phyloP scores from a whole-genome alignment of 2,113 vertebrate species.

The Litocranius walleri region DNA sequence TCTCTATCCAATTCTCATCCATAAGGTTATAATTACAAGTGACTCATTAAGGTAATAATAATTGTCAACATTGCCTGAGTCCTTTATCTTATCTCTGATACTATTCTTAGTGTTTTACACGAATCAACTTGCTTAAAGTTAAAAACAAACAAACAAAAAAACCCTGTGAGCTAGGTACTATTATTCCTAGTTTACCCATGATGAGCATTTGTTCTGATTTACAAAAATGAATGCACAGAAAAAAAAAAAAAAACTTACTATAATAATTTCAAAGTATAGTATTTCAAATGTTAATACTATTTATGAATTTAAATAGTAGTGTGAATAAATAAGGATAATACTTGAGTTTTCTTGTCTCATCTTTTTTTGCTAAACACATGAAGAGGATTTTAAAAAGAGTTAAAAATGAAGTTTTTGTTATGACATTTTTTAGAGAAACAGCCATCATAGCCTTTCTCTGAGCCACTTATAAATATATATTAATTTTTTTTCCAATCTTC shows the following conservation, averaged over 20 bases:
- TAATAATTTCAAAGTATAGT: not conserved
- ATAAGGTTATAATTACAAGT: not conserved
- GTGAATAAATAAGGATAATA: not conserved
- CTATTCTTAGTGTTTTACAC: not conserved
- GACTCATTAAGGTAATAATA: not conserved
- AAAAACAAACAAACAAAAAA: not conserved
- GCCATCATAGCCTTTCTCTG: not conserved
- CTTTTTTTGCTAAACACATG: not conserved
- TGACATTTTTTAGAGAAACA: not conserved
- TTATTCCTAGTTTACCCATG: not conserved
- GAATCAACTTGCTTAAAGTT: not conserved
- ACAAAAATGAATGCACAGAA: not conserved
- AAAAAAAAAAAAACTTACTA: too few relatives aligned
- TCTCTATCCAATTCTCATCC: not conserved
- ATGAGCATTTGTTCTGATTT: not conserved
- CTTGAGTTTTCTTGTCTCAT: not conserved
- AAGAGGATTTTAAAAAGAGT: not conserved
- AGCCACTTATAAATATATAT: not conserved
- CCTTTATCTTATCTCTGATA: not conserved
- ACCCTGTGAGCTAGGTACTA: not conserved
- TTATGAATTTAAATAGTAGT: not conserved
- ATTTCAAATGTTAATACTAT: not conserved
- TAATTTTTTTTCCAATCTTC: not conserved
- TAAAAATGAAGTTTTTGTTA: not conserved
- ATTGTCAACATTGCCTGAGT: not conserved